Evolutionary conservation across 2,113 vertebrate species (phyloP).

Genomic region (Potamarius usumacintae): DNA sequence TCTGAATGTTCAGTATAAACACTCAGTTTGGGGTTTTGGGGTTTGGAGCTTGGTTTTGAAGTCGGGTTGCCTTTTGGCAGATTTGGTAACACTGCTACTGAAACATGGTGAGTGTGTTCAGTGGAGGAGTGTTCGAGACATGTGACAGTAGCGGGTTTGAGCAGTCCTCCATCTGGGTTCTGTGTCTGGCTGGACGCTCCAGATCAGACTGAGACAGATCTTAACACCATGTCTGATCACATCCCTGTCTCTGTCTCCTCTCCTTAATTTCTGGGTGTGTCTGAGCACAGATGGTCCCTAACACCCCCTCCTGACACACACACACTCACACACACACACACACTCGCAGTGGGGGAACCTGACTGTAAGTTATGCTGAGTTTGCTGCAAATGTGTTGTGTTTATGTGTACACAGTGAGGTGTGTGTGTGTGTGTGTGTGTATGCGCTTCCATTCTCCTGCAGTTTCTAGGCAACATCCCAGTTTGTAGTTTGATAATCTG

Average conservation of each 20-base stretch:
- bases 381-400: slow-evolving; percentile 5
- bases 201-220: neutral
- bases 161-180: neutral
- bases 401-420: neutral
- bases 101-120: too few relatives aligned
- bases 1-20: neutral
- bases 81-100: too few relatives aligned
- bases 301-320: neutral
- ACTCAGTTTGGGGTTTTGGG: neutral
- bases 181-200: neutral
- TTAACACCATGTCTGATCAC: neutral
- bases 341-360: neutral
- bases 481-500: neutral
- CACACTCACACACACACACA: neutral
- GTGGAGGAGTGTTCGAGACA: too few relatives aligned
- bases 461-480: slow-evolving; percentile 13
- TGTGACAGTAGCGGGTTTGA: too few relatives aligned
- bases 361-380: slow-evolving; percentile 4
- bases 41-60: neutral
- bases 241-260: neutral
- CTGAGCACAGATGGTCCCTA: neutral
- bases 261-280: neutral
- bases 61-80: too few relatives aligned
- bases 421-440: neutral
- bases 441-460: neutral